Evolutionary conservation across 2,797 vertebrate species (phyloP).

Genomic region (Peromyscus attwateri): DNA sequence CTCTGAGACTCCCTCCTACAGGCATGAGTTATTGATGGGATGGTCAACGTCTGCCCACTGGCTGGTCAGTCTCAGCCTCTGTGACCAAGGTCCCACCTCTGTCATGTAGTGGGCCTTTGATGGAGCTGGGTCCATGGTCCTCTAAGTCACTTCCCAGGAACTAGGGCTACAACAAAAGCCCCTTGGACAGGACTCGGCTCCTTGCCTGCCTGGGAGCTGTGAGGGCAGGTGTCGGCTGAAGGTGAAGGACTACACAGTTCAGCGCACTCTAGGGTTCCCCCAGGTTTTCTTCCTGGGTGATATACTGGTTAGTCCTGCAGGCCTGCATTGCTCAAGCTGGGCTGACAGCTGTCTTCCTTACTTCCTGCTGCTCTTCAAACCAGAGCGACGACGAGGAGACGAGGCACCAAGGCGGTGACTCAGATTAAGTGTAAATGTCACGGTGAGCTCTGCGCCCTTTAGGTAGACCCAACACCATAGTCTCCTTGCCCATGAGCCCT

Average conservation of each 20-base stretch:
- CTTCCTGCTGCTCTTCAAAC: constrained; percentile 88
- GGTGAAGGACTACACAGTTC: neutral
- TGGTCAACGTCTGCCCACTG: neutral
- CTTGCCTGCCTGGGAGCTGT: neutral
- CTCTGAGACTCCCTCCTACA: neutral
- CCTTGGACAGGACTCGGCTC: neutral
- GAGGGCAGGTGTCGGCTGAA: neutral
- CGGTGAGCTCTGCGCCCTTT: constrained; percentile 91
- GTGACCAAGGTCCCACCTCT: neutral
- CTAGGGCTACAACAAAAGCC: too few relatives aligned
- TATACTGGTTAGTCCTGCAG: neutral
- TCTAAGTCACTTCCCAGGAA: neutral
- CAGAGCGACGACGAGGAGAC: constrained; percentile 94
- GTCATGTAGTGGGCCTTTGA: neutral
- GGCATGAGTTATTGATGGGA: too few relatives aligned
- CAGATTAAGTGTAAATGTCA: constrained; percentile 93
- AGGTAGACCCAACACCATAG: constrained; percentile 59
- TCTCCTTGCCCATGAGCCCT: constrained; percentile 49
- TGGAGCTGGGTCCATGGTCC: neutral
- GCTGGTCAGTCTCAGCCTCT: neutral
- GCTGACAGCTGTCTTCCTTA: constrained; percentile 82
- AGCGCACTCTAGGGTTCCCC: too few relatives aligned
- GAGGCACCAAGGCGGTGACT: constrained; percentile 93
- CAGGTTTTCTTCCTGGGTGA: neutral
- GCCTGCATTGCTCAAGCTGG: constrained; percentile 81